Evolutionary conservation across 2,797 vertebrate genomes (phyloP).

Genomic region (Acestrorhynchus altus): DNA sequence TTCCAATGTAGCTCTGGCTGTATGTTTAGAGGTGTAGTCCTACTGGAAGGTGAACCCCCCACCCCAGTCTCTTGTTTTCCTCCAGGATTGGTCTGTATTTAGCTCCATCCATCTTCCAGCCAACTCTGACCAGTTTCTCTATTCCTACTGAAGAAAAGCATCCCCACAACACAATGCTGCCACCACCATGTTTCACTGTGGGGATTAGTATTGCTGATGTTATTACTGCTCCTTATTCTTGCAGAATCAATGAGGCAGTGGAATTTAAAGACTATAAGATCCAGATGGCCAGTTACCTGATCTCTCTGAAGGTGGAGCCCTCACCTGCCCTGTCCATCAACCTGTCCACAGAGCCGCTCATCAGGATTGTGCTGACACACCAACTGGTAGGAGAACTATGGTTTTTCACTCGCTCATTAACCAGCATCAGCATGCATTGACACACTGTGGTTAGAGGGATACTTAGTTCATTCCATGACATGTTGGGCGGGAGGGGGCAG

Average conservation of each 20-base stretch:
- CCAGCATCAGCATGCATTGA: not conserved
- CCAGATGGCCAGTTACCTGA: slow-evolving; percentile 86
- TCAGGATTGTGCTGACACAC: slow-evolving; percentile 89
- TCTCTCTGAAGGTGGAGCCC: slow-evolving; percentile 93
- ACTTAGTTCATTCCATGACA: not conserved
- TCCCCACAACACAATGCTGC: too few species aligned
- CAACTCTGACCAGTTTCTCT: too few species aligned
- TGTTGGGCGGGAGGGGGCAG: not conserved
- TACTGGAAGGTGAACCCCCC: too few species aligned
- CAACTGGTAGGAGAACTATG: slow-evolving; percentile 81
- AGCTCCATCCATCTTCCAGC: too few species aligned
- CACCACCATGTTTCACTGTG: not conserved
- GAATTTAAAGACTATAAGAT: slow-evolving; percentile 81
- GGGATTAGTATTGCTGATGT: slow-evolving; percentile 30
- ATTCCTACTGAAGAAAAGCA: too few species aligned
- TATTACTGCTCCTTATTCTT: not conserved
- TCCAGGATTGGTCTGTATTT: too few species aligned
- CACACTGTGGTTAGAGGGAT: not conserved
- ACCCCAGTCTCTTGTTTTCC: too few species aligned
- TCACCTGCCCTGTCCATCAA: slow-evolving; percentile 83
- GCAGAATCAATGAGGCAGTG: slow-evolving; percentile 83
- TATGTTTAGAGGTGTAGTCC: too few species aligned
- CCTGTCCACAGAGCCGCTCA: slow-evolving; percentile 87
- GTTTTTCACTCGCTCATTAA: not conserved
- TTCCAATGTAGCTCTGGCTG: too few species aligned